Base-by-base conservation (phyloP, 2,797 vertebrate species). In the Heterohyrax brucei region DNA sequence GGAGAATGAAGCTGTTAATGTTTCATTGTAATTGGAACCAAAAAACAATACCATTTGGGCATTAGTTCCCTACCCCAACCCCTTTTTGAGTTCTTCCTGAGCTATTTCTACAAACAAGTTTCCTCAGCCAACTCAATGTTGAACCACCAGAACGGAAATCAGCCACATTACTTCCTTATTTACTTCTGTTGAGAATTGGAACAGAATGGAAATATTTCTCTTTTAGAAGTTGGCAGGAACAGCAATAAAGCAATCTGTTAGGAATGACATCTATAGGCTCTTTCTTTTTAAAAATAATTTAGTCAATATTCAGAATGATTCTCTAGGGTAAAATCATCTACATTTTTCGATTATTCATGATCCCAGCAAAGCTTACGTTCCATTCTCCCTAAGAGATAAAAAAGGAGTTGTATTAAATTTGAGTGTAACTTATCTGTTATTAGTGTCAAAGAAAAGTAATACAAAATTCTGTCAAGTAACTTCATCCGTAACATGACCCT, bases 131-230 rank as follows among this genome's bases (percentile, higher is more conserved):
- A 33, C 75, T 95, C 93, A 87, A 61, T 83, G 68, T 70, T 83
- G 93, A 96, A 87, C 90, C 93, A 93, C 68, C 7, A 77, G 92
- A 96, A 92, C 12, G 26, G 96, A 97, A 97, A 90, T 93, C 73
- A 95, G 87, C 95, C 90, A 96, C 79, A 68, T 91, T 91, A 92
- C 95, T 97, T 95, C 96, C 93, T 95, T 97, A 79, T 96, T 98
- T 96, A 91, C 93, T 96, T 95, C 78, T 91, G 90, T 90, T 86
- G 93, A 96, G 84, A 96, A 87, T 5, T 94, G 88, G 76, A 95
- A 79, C 85, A 22, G 39, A 96, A 87, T 80, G 82, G 92, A 96
- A 95, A 95, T 95, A 91, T 92, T 94, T 96, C 87, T 93, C 78
- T 75, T 72, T 92, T 48, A 83, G 62, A 89, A 95, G 70, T 95